Evolutionary conservation across 2,888 invertebrate species (phyloP).

Genomic region (Busseola fusca): DNA sequence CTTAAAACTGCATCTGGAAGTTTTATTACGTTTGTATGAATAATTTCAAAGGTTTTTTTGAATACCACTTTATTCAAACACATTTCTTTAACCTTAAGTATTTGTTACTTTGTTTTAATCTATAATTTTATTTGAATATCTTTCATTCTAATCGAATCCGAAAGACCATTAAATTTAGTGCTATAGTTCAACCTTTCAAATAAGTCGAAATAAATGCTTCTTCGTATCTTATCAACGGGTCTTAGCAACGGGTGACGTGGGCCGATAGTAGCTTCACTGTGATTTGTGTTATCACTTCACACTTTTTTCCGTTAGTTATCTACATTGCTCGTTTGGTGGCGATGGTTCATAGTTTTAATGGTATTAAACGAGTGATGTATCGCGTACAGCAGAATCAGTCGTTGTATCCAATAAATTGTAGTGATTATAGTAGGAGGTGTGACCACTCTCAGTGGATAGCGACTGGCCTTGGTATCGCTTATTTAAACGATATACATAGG

Average conservation of each 20-base stretch:
- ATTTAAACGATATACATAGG: constrained; percentile 72
- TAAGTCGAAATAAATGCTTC: constrained; percentile 65
- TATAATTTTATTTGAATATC: constrained; percentile 26
- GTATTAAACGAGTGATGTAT: constrained; percentile 57
- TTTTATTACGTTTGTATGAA: constrained; percentile 12
- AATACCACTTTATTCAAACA: constrained; percentile 4
- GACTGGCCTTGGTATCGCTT: constrained; percentile 77
- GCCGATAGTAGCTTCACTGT: constrained; percentile 66
- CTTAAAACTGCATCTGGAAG: constrained; percentile 14
- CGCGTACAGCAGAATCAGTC: constrained; percentile 29
- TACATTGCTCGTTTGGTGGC: constrained; percentile 64
- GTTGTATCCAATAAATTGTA: constrained; percentile 53
- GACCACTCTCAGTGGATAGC: constrained; percentile 69
- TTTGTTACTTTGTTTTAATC: constrained; percentile 21
- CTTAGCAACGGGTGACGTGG: constrained; percentile 73
- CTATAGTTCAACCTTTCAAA: constrained; percentile 60
- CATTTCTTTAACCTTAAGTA: background rate
- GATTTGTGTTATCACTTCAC: constrained; percentile 69
- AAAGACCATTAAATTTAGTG: constrained; percentile 44
- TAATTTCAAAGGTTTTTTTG: constrained; percentile 3
- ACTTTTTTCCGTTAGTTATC: constrained; percentile 54
- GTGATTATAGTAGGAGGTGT: constrained; percentile 60
- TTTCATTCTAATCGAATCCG: constrained; percentile 26
- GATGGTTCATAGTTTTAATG: constrained; percentile 20
- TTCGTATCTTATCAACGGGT: constrained; percentile 75